Evolutionary conservation across 2,113 vertebrate genomes (phyloP).

Genomic region (Brachypteracias leptosomus): DNA sequence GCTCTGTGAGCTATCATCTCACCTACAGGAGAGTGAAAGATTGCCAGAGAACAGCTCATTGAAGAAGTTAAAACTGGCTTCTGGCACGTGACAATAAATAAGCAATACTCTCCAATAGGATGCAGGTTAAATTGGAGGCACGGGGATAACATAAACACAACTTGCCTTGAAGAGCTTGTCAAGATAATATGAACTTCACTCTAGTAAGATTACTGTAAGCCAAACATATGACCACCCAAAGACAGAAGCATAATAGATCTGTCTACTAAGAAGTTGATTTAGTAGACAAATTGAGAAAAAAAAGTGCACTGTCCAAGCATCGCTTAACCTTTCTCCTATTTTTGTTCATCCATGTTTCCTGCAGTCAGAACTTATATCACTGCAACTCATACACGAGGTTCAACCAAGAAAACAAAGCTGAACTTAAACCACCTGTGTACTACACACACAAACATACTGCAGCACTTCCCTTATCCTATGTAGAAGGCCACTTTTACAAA

Average conservation of each 20-base stretch:
- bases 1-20: neutral
- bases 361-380: too few relatives aligned
- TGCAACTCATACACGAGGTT: neutral
- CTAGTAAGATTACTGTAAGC: neutral
- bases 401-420: neutral
- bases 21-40: neutral
- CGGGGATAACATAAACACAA: neutral
- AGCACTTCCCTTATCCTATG: rapidly evolving
- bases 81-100: neutral
- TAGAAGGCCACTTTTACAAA: neutral
- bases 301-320: too few relatives aligned
- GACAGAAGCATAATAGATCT: too few relatives aligned
- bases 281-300: too few relatives aligned
- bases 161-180: neutral
- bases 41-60: neutral
- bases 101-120: neutral
- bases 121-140: neutral
- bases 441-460: too few relatives aligned
- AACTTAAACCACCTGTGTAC: neutral
- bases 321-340: too few relatives aligned
- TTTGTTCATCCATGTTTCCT: too few relatives aligned
- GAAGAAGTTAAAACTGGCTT: neutral
- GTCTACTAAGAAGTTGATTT: too few relatives aligned
- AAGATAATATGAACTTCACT: neutral
- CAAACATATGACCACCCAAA: neutral